A percentile compares a stretch with the other conserved stretches of the same genome.
Evolutionary conservation across 2,888 invertebrate species (phyloP).

Genomic region (Cheilosia impressa): DNA sequence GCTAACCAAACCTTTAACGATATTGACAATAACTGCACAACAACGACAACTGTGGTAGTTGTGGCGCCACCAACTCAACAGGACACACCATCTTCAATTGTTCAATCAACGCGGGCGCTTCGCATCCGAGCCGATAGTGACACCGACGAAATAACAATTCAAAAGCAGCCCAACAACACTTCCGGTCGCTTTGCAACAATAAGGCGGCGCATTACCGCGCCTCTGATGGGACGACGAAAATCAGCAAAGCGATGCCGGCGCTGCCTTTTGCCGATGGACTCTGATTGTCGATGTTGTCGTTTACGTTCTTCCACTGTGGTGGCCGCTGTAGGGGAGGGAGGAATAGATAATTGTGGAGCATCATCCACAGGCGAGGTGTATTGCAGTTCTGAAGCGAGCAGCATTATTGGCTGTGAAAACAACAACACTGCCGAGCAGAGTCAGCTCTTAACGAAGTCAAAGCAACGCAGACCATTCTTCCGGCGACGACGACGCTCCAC

Average conservation of each 20-base stretch:
- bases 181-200: slow-evolving; percentile 74
- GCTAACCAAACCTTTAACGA: slow-evolving; percentile 73
- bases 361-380: slow-evolving; percentile 75
- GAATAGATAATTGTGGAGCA: slow-evolving; percentile 52
- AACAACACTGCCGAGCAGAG: slow-evolving; percentile 51
- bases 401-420: slow-evolving; percentile 55
- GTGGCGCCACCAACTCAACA: slow-evolving; percentile 67
- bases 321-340: slow-evolving; percentile 52
- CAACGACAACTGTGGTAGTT: slow-evolving; percentile 60
- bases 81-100: slow-evolving; percentile 54
- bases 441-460: slow-evolving; percentile 52
- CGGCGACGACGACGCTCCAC: slow-evolving; percentile 74
- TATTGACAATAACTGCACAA: slow-evolving; percentile 75
- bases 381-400: slow-evolving; percentile 74
- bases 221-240: slow-evolving; percentile 76
- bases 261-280: slow-evolving; percentile 74
- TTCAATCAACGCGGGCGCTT: slow-evolving; percentile 60
- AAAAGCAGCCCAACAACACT: slow-evolving; percentile 36
- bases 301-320: slow-evolving; percentile 50
- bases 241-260: slow-evolving; percentile 78
- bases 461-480: slow-evolving; percentile 54
- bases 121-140: slow-evolving; percentile 51
- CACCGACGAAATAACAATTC: slow-evolving; percentile 41
- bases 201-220: slow-evolving; percentile 78
- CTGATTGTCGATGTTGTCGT: slow-evolving; percentile 51